phyloP scores from a whole-genome alignment of 2,797 vertebrate genomes.

The Smutsia temminckii region DNA sequence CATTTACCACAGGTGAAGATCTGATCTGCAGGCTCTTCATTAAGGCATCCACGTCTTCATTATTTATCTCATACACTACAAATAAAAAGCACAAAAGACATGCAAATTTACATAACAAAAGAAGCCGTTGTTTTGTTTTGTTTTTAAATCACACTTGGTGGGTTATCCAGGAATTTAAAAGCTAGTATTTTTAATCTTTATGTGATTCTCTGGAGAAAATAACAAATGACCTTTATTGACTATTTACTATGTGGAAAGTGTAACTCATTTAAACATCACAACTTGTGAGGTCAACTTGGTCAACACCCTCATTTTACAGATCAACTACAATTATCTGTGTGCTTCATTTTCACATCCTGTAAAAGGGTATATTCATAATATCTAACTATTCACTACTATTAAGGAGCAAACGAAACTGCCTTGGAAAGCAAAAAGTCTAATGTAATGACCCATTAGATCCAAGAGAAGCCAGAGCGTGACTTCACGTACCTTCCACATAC shows the following conservation, averaged over 20 bases:
- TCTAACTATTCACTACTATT: not conserved
- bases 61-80: constrained; percentile 93
- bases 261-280: constrained; percentile 26
- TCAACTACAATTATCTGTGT: not conserved
- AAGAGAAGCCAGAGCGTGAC: not conserved
- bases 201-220: constrained; percentile 3
- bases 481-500: constrained; percentile 92
- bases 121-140: not conserved
- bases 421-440: not conserved
- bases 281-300: not conserved
- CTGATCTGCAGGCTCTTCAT: constrained; percentile 85
- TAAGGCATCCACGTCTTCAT: constrained; percentile 89
- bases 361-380: not conserved
- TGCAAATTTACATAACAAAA: not conserved
- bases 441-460: not conserved
- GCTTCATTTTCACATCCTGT: not conserved
- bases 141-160: not conserved
- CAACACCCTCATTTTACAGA: not conserved
- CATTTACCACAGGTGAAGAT: constrained; percentile 71
- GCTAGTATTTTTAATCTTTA: not conserved
- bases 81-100: not conserved
- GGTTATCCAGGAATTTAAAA: constrained; percentile 22
- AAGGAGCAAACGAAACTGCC: not conserved
- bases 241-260: not conserved
- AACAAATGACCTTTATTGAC: constrained; percentile 30